These are phyloP conservation scores for Augiades crinisus DNA, from an alignment of 2,888 invertebrate species.

Conservation along the genomic window DNA sequence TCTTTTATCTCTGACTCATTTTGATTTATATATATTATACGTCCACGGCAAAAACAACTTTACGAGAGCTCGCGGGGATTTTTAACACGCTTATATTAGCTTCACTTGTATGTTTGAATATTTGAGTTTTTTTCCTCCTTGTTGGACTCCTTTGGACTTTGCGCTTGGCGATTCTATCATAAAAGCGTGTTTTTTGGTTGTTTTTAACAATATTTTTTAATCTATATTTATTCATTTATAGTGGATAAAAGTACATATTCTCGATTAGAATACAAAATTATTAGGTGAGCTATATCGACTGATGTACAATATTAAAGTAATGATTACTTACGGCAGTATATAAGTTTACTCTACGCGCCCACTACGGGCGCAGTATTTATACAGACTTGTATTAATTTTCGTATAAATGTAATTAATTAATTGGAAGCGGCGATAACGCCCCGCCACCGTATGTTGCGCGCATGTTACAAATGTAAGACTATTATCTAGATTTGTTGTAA, in stretches of 20 bases:
- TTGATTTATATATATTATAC: too few relatives aligned
- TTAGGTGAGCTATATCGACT: constrained; percentile 79
- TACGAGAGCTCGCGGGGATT: too few relatives aligned
- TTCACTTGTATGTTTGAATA: too few relatives aligned
- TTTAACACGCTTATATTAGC: too few relatives aligned
- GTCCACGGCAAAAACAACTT: too few relatives aligned
- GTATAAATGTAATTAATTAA: constrained; percentile 73
- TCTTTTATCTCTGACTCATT: too few relatives aligned
- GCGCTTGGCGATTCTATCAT: too few relatives aligned
- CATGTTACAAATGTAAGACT: constrained; percentile 78
- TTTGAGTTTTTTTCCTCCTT: too few relatives aligned
- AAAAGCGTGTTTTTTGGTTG: too few relatives aligned
- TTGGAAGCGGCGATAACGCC: constrained; percentile 70
- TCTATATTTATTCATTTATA: constrained; percentile 67
- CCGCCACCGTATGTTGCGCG: constrained; percentile 57
- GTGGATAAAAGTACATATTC: constrained; percentile 78
- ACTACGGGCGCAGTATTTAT: constrained; percentile 61
- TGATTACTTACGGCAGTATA: constrained; percentile 77
- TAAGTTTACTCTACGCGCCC: constrained; percentile 69
- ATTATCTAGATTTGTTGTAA: constrained; percentile 79
- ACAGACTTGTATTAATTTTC: constrained; percentile 75
- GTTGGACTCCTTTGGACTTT: too few relatives aligned
- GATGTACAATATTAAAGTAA: constrained; percentile 80
- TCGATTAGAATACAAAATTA: constrained; percentile 78
- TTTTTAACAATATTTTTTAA: constrained; percentile 81